Evolutionary conservation across 2,113 vertebrate genomes (phyloP), one percentile per base, ranked within the genome.

Genomic region (Neomonachus schauinslandi): DNA sequence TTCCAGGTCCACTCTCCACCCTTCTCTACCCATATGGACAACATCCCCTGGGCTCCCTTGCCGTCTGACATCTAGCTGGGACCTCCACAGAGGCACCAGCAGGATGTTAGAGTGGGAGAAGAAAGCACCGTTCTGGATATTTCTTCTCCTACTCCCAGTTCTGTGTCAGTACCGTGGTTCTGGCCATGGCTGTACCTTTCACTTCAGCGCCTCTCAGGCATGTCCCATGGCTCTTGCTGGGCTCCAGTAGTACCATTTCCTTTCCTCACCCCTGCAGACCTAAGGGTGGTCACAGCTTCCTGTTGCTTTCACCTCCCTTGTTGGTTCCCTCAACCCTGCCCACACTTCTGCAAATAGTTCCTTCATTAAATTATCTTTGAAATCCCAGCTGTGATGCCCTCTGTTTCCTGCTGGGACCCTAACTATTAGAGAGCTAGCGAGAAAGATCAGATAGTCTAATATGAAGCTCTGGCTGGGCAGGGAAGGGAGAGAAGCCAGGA

Each of bases 331-430:
- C 57, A 71, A 33, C 46, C 26, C 82, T 94, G 31, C 63, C 76
- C 63, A 90, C 69, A 65, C 19, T 53, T 71, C 94, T 95, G 67
- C 67, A 51, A 55, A 95, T 6, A 92, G 65, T 85, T 26, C 71
- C 79, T 83, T 94, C 85, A 46, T 91, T 91, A 93, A 88, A 89
- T 95, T 46, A 59, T 65, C 88, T 85, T 91, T 81, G 36, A 77
- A 91, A 77, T 89, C 39, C 81, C 96, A 97, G 89, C 83, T 96
- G 85, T 36, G 82, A 71, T 49, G n/a, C 46, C 88, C 91, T 97
- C 91, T 96, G 69, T 81, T 96, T 96, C 96, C 97, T 16, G 65
- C 91, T 71, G 93, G 33, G 85, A 92, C 77, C 65, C 71, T 92
- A 86, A 81, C 89, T 90, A 81, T 91, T 89, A 91, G 81, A 95